Base-by-base conservation (phyloP, 1,140 invertebrate species). In the Stratiolaelaps scimitus region DNA sequence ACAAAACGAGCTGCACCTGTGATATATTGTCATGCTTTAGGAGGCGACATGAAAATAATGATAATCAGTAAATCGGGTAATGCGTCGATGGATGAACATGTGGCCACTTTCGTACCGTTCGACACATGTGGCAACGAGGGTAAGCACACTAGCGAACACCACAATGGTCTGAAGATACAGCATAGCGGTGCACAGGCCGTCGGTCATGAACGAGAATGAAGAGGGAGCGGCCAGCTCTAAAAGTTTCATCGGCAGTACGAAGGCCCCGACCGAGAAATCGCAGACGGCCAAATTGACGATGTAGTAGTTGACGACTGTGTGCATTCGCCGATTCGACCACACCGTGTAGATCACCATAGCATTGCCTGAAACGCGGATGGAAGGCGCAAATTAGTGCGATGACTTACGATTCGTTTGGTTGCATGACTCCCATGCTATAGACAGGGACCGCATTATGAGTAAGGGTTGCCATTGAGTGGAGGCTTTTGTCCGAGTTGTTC, bases 301-400 rank as follows among this genome's bases (percentile, higher is more conserved):
- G 70, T 79, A 79, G 68, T 77, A 79, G 70, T 80, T 80, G 53
- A 79, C 78, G 10, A 77, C 75, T 1, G 77, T 79, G 66, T 79
- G 78, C 78, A 80, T 79, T 47, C 75, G 73, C 10, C 72, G 72
- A 69, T 78, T 78, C 0, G 68, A 44, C 43, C 71, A 69, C 7
- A 77, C 75, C 0, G 73, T 74, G 28, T 72, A 65, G 46, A 70
- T 71, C 4, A 77, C 75, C 19, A 76, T 64, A 7, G 71, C 46
- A 64, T 77, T 76, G 0, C 75, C 75, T 60, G 13, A 15, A 20
- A 40, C 4, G 34, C n/a, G n/a, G n/a, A n/a, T n/a, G n/a, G n/a
- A n/a, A n/a, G n/a, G n/a, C n/a, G n/a, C n/a, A n/a, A n/a, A n/a
- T n/a, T n/a, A n/a, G n/a, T n/a, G n/a, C n/a, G n/a, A n/a, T n/a